Evolutionary conservation across 2,888 invertebrate genomes (phyloP).

Genomic region (Lampropteryx suffumata): DNA sequence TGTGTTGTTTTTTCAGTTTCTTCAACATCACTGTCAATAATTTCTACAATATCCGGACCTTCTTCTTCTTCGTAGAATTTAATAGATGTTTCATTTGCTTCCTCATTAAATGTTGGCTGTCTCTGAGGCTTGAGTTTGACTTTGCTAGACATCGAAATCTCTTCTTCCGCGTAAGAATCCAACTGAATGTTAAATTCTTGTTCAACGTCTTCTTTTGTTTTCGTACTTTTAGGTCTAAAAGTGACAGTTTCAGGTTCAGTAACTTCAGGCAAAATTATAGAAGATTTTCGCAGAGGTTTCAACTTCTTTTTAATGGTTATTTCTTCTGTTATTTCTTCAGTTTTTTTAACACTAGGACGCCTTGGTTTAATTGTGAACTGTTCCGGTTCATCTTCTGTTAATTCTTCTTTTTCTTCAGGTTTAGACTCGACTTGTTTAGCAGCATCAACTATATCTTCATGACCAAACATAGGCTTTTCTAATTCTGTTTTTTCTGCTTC

Average conservation of each 20-base stretch:
- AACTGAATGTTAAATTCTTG: conserved; percentile 94
- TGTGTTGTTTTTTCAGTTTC: conserved; percentile 65
- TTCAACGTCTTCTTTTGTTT: conserved; percentile 93
- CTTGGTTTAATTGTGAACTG: conserved; percentile 70
- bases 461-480: conserved; percentile 80
- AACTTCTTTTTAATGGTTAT: conserved; percentile 90
- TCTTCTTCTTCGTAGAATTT: conserved; percentile 81
- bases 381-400: conserved; percentile 60
- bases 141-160: conserved; percentile 93
- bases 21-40: conserved; percentile 73
- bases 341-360: conserved; percentile 68
- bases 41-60: conserved; percentile 72
- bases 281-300: conserved; percentile 85
- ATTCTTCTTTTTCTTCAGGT: conserved; percentile 39
- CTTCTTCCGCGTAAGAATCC: conserved; percentile 93
- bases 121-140: conserved; percentile 89
- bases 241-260: conserved; percentile 90
- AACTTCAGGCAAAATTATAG: conserved; percentile 87
- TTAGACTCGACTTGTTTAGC: conserved; percentile 49
- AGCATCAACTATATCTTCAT: conserved; percentile 72
- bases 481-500: conserved; percentile 81
- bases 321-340: conserved; percentile 82
- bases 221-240: conserved; percentile 88
- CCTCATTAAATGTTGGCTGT: conserved; percentile 89
- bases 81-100: conserved; percentile 89